phyloP scores from a whole-genome alignment of 2,888 invertebrate species.

The Agrilus biguttatus region DNA sequence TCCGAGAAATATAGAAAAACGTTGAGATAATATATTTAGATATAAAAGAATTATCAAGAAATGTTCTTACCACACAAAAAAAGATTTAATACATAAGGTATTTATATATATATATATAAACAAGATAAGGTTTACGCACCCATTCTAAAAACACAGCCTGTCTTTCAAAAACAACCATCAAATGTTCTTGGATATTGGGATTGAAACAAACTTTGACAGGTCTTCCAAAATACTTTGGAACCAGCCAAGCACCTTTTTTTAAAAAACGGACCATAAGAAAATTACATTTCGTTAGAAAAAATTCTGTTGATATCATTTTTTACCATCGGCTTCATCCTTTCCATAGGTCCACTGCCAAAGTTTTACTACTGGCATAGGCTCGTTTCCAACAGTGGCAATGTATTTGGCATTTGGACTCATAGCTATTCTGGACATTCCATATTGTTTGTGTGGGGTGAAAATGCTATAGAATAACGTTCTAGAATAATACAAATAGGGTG shows the following conservation, averaged over 20 bases:
- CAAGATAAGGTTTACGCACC: constrained; percentile 17
- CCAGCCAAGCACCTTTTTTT: constrained; percentile 3
- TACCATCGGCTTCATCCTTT: constrained; percentile 39
- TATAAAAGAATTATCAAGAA: too few species aligned
- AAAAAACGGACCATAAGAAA: constrained; percentile 8
- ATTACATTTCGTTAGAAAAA: background rate
- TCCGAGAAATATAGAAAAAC: background rate
- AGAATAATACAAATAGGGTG: constrained; percentile 5
- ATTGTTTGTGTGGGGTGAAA: constrained; percentile 34
- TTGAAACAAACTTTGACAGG: constrained; percentile 26
- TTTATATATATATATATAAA: background rate
- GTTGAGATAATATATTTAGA: too few species aligned
- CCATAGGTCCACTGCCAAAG: constrained; percentile 52
- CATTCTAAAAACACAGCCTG: constrained; percentile 26
- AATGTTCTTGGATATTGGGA: constrained; percentile 25
- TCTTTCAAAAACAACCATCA: constrained; percentile 29
- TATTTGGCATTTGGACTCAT: constrained; percentile 44
- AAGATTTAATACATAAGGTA: background rate
- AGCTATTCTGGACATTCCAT: constrained; percentile 27
- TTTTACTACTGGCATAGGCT: constrained; percentile 31
- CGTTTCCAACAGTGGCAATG: constrained; percentile 39
- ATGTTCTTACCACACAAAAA: too few species aligned
- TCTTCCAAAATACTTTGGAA: constrained; percentile 11
- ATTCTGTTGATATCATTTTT: constrained; percentile 3
- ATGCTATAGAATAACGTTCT: constrained; percentile 38